A percentile compares a stretch with the other conserved stretches of the same genome.
phyloP scores from a whole-genome alignment of 2,888 invertebrate species.

The Nebria salina region DNA sequence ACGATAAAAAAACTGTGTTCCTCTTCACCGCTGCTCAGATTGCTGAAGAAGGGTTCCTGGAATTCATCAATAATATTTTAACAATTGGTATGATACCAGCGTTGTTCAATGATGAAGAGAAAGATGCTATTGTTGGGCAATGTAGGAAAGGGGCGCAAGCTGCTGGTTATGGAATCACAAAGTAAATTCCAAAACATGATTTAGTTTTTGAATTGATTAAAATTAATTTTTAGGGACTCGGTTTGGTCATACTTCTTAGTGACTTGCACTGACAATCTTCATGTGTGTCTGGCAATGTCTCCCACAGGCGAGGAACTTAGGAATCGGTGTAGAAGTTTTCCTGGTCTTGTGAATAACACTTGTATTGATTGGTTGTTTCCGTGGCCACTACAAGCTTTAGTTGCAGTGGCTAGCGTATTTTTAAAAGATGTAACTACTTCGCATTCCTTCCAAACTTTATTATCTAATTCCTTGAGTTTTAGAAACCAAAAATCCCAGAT shows the following conservation, averaged over 20 bases:
- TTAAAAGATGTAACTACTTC: constrained; percentile 74
- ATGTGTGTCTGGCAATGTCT: constrained; percentile 92
- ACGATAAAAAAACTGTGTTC: constrained; percentile 82
- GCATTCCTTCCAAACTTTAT: constrained; percentile 9
- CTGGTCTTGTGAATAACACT: constrained; percentile 90
- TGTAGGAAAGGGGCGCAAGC: constrained; percentile 75
- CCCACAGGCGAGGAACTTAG: constrained; percentile 85
- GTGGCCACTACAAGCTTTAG: constrained; percentile 90
- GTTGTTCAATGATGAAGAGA: constrained; percentile 88
- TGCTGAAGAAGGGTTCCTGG: constrained; percentile 84
- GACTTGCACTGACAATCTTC: constrained; percentile 83
- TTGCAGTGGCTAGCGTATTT: constrained; percentile 87
- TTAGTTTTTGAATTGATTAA: constrained; percentile 10
- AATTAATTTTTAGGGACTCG: constrained; percentile 69
- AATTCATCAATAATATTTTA: constrained; percentile 90
- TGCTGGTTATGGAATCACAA: constrained; percentile 77
- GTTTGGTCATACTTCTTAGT: constrained; percentile 88
- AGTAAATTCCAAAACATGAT: constrained; percentile 62
- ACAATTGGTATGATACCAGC: constrained; percentile 81
- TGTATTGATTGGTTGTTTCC: constrained; percentile 95
- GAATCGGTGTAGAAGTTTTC: constrained; percentile 88
- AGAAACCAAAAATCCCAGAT: constrained; percentile 75
- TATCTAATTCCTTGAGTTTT: constrained; percentile 44
- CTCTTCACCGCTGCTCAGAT: constrained; percentile 86
- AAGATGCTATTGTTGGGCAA: constrained; percentile 78